Evolutionary conservation across 2,797 vertebrate genomes (phyloP).

Genomic region (Aeoliscus strigatus): DNA sequence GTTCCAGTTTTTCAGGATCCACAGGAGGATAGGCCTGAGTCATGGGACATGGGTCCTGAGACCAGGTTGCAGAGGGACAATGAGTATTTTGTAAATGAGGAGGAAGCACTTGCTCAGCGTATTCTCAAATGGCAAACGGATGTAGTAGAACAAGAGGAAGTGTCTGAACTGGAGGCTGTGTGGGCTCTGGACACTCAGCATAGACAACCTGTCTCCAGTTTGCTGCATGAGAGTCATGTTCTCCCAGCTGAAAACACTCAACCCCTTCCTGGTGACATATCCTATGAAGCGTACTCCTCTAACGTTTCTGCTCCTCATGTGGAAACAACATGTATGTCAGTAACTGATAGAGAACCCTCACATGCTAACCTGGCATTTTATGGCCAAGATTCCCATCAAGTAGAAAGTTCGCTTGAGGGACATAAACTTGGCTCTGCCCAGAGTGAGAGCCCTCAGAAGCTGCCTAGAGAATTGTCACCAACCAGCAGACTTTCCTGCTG

Average conservation of each 20-base stretch:
- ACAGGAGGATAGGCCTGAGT: conserved; percentile 14
- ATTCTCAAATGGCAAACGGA: conserved; percentile 77
- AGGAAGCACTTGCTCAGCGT: conserved; percentile 74
- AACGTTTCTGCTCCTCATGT: conserved; percentile 5
- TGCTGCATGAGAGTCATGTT: conserved; percentile 17
- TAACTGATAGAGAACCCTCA: background rate
- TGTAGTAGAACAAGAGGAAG: conserved; percentile 71
- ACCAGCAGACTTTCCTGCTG: conserved; percentile 6
- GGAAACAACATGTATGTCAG: conserved; percentile 2
- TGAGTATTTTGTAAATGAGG: conserved; percentile 74
- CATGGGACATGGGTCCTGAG: conserved; percentile 51
- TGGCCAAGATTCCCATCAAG: background rate
- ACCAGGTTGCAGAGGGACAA: conserved; percentile 69
- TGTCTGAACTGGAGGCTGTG: conserved; percentile 69
- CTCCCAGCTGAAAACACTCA: conserved; percentile 7
- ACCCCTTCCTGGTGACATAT: conserved; percentile 1
- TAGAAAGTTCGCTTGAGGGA: conserved; percentile 11
- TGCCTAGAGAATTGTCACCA: conserved; percentile 11
- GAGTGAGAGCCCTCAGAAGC: conserved; percentile 1
- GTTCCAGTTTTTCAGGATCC: conserved; percentile 34
- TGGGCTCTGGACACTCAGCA: conserved; percentile 60
- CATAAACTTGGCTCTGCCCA: conserved; percentile 9
- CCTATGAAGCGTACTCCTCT: conserved; percentile 6
- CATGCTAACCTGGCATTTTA: conserved; percentile 1
- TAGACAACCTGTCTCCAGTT: conserved; percentile 20